Evolutionary conservation across 2,113 vertebrate species (phyloP).

Genomic region (Odontophorus gujanensis): DNA sequence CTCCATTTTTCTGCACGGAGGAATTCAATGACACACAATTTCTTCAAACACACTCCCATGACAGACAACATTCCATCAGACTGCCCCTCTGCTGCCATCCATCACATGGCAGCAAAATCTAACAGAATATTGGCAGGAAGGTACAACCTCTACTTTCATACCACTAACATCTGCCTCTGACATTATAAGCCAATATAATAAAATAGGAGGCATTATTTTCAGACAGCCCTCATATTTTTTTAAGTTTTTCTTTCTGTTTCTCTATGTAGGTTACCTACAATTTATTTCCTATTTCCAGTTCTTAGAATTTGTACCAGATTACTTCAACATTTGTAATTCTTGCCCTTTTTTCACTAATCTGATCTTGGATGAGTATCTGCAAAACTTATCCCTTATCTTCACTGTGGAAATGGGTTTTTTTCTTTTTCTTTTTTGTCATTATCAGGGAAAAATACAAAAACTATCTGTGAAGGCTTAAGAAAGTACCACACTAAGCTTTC

Average conservation of each 20-base stretch:
- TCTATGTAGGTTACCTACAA: neutral
- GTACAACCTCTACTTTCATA: too few relatives aligned
- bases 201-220: too few relatives aligned
- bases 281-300: neutral
- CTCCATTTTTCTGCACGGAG: too few relatives aligned
- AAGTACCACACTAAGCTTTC: neutral
- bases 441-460: neutral
- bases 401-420: rapidly evolving
- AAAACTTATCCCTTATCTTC: neutral
- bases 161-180: too few relatives aligned
- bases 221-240: neutral
- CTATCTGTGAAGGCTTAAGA: neutral
- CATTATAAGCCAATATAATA: too few relatives aligned
- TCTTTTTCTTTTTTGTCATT: neutral
- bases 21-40: too few relatives aligned
- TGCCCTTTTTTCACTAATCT: neutral
- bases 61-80: too few relatives aligned
- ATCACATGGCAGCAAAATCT: too few relatives aligned
- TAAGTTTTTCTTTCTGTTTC: neutral
- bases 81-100: too few relatives aligned
- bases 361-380: neutral
- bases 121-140: too few relatives aligned
- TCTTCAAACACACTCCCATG: too few relatives aligned
- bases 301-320: neutral
- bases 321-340: neutral